Percentiles rank a stretch among this genome's conserved stretches.
Evolutionary conservation across 1,140 invertebrate genomes (phyloP).

Genomic region (Drosophila kohkoa): DNA sequence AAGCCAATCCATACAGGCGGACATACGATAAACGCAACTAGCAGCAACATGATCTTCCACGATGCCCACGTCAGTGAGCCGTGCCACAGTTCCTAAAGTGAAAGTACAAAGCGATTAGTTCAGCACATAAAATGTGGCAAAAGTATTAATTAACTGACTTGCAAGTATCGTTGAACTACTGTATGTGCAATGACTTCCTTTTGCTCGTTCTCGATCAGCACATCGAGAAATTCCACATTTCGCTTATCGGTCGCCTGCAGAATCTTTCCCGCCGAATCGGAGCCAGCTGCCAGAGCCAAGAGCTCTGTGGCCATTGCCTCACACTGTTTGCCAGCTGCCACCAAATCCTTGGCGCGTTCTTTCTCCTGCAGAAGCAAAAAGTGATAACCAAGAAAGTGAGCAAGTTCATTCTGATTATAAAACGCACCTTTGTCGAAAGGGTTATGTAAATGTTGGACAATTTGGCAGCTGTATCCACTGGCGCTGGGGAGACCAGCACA

Average conservation of each 20-base stretch:
- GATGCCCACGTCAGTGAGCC: slow-evolving; percentile 97
- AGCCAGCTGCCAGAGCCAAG: slow-evolving; percentile 95
- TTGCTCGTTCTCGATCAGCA: slow-evolving; percentile 99
- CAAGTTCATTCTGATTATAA: background rate
- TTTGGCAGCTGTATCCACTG: slow-evolving; percentile 99
- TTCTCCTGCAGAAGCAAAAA: slow-evolving; percentile 90
- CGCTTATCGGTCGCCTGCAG: slow-evolving; percentile 95
- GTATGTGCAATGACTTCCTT: slow-evolving; percentile 98
- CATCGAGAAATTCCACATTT: slow-evolving; percentile 97
- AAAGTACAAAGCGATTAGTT: slow-evolving; percentile 4
- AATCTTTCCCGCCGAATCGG: slow-evolving; percentile 96
- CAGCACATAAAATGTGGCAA: slow-evolving; percentile 14
- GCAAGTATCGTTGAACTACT: slow-evolving; percentile 94
- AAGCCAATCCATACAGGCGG: slow-evolving; percentile 98
- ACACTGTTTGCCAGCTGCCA: slow-evolving; percentile 97
- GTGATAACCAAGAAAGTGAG: too few species aligned
- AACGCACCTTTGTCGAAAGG: slow-evolving; percentile 91
- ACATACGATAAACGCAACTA: slow-evolving; percentile 95
- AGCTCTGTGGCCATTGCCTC: slow-evolving; percentile 99
- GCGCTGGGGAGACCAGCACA: slow-evolving; percentile 97
- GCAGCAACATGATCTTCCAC: slow-evolving; percentile 97
- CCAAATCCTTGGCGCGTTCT: slow-evolving; percentile 97
- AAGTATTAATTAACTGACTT: slow-evolving; percentile 87
- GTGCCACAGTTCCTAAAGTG: slow-evolving; percentile 95
- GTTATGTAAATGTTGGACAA: slow-evolving; percentile 96